These are phyloP conservation scores for Candoia aspera DNA, from an alignment of 2,113 vertebrate species.

Conservation along the genomic window DNA sequence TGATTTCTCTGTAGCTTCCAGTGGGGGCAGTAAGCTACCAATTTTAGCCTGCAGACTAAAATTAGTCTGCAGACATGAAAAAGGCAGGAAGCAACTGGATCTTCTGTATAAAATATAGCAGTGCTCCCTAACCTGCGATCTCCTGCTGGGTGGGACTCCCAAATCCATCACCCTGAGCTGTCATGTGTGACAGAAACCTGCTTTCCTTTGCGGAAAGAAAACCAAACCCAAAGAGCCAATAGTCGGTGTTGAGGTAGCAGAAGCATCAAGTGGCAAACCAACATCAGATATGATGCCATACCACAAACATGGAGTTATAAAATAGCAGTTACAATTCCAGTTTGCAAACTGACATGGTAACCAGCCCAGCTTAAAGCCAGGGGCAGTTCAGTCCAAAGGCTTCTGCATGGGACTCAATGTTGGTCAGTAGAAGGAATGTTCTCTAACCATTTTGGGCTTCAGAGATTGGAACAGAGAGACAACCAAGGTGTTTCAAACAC, in stretches of 20 bases:
- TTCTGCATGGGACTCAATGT: not conserved
- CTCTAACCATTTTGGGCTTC: too few relatives aligned
- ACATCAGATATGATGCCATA: too few relatives aligned
- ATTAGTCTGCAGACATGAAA: not conserved
- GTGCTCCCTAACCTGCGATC: not conserved
- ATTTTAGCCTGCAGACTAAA: not conserved
- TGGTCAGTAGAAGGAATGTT: too few relatives aligned
- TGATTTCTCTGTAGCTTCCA: accelerated
- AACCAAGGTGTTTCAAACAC: too few relatives aligned
- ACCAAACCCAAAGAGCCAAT: not conserved
- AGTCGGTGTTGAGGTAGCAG: not conserved
- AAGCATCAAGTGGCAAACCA: not conserved
- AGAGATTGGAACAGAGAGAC: too few relatives aligned
- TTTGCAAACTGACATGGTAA: not conserved
- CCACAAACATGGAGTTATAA: not conserved
- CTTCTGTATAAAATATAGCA: too few relatives aligned
- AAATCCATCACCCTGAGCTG: not conserved
- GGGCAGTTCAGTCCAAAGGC: too few relatives aligned
- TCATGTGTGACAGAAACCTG: not conserved
- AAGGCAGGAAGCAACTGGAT: not conserved
- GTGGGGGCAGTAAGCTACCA: conserved; percentile 22
- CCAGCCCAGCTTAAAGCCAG: not conserved
- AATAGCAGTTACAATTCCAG: not conserved
- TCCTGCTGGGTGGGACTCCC: not conserved
- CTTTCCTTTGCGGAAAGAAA: not conserved